phyloP scores from a whole-genome alignment of 2,113 vertebrate genomes.

The Mesoclemmys tuberculata region DNA sequence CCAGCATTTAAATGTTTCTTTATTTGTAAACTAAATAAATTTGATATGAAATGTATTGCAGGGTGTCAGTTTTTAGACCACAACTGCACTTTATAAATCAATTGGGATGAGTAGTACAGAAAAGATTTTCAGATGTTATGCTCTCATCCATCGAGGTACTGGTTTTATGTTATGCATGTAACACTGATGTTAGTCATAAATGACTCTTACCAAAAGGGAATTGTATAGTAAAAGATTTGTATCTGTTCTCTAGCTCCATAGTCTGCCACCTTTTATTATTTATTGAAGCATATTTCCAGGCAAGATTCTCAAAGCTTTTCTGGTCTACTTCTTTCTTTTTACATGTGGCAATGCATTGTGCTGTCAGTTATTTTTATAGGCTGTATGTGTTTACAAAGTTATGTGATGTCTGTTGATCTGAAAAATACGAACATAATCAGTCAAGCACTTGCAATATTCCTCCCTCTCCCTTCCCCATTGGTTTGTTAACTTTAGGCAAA shows the following conservation, averaged over 20 bases:
- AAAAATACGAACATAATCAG: not conserved
- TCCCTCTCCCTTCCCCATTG: not conserved
- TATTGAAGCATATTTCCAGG: conserved; percentile 18
- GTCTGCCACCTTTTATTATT: not conserved
- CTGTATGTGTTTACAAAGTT: conserved; percentile 1
- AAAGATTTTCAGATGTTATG: not conserved
- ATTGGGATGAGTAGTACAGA: not conserved
- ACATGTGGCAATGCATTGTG: not conserved
- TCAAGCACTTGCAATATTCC: not conserved
- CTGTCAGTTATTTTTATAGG: conserved; percentile 7
- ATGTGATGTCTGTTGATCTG: not conserved
- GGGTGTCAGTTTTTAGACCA: not conserved
- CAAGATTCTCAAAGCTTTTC: conserved; percentile 25
- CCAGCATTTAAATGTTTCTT: not conserved
- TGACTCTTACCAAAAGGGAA: not conserved
- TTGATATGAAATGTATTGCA: not conserved
- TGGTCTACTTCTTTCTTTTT: not conserved
- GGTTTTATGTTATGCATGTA: not conserved
- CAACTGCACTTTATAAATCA: not conserved
- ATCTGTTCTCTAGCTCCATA: conserved; percentile 16
- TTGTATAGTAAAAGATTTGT: conserved; percentile 6
- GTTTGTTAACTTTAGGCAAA: not conserved
- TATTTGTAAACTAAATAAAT: not conserved
- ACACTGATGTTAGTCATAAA: conserved; percentile 33
- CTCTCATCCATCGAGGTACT: not conserved